phyloP scores from a whole-genome alignment of 1,140 invertebrate genomes.

The Pachyrhynchus sulphureomaculatus region DNA sequence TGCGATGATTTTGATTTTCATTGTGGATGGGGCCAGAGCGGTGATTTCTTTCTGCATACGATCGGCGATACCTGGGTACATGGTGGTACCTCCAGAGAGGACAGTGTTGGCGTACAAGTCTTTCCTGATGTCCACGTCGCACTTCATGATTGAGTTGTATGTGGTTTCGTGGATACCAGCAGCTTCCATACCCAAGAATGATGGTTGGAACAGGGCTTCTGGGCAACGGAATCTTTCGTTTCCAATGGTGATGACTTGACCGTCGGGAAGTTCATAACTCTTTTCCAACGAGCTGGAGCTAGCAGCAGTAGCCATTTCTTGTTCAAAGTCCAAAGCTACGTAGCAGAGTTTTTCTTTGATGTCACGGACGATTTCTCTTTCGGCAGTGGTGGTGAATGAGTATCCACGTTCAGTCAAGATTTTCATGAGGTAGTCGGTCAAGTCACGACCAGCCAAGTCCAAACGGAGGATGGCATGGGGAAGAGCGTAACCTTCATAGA shows the following conservation, averaged over 20 bases:
- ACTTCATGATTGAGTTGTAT: constrained; percentile 95
- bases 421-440: constrained; percentile 90
- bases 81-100: constrained; percentile 78
- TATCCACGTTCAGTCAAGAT: constrained; percentile 87
- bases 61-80: constrained; percentile 73
- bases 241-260: constrained; percentile 82
- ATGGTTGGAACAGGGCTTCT: constrained; percentile 90
- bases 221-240: constrained; percentile 94
- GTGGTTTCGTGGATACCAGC: constrained; percentile 90
- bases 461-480: constrained; percentile 68
- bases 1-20: constrained; percentile 95
- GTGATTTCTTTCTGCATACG: constrained; percentile 85
- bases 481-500: constrained; percentile 58
- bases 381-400: constrained; percentile 79
- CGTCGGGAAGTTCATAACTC: constrained; percentile 71
- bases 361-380: constrained; percentile 89
- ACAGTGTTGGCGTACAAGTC: constrained; percentile 92
- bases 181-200: constrained; percentile 88
- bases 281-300: constrained; percentile 85
- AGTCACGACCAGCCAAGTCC: constrained; percentile 84
- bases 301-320: constrained; percentile 92
- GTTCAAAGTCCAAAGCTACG: constrained; percentile 91
- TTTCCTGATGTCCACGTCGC: constrained; percentile 87
- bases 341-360: constrained; percentile 94
- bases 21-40: constrained; percentile 72